Conservation (phyloP, 1,140 invertebrate species). For the Drosophila erecta region DNA sequence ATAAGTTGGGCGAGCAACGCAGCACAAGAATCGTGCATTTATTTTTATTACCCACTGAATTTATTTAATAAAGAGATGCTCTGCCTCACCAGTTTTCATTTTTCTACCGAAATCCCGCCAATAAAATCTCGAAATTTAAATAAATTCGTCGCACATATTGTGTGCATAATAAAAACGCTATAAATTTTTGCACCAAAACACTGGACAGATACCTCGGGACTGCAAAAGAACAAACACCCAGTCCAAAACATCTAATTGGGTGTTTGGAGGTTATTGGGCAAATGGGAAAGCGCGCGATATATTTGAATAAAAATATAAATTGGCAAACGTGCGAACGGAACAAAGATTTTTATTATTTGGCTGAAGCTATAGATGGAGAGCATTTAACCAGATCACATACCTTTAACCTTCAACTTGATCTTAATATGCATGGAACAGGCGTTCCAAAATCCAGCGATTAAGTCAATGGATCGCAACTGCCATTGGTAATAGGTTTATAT, state of each 20-base stretch:
- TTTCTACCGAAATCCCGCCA: background rate
- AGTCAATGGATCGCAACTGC: background rate
- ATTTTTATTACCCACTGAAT: slow-evolving; percentile 13
- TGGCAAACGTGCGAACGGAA: slow-evolving; percentile 10
- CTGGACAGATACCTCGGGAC: slow-evolving; percentile 23
- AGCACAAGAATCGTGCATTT: background rate
- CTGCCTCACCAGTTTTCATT: background rate
- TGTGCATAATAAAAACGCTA: slow-evolving; percentile 58
- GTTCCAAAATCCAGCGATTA: background rate
- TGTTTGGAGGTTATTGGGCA: slow-evolving; percentile 14
- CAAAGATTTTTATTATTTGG: slow-evolving; percentile 10
- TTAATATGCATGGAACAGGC: background rate
- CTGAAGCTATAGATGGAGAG: background rate
- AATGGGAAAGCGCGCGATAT: slow-evolving; percentile 14
- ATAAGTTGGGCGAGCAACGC: slow-evolving; percentile 7
- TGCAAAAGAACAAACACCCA: slow-evolving; percentile 17
- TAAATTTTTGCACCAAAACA: slow-evolving; percentile 56
- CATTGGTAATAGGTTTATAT: slow-evolving; percentile 48
- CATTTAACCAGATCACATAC: slow-evolving; percentile 11
- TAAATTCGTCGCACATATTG: slow-evolving; percentile 60
- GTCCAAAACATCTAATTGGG: slow-evolving; percentile 34
- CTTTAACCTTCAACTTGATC: slow-evolving; percentile 18
- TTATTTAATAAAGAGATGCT: slow-evolving; percentile 30
- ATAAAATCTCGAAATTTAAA: slow-evolving; percentile 32
- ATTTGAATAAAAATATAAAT: slow-evolving; percentile 33